phyloP scores from a whole-genome alignment of 2,797 vertebrate genomes.

The Pipistrellus pygmaeus region DNA sequence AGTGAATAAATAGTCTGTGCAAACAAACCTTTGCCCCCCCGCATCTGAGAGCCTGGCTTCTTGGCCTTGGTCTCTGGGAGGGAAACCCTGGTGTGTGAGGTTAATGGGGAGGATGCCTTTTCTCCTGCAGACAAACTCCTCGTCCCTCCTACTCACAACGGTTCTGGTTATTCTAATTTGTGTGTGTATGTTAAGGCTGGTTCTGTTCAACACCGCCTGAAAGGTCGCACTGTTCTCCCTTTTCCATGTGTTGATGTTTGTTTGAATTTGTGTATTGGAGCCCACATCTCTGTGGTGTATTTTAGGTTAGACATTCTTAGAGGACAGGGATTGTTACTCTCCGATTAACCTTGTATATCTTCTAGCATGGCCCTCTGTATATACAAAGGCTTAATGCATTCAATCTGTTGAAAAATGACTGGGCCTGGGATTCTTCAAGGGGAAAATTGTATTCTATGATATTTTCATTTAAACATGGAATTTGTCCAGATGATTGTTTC shows the following conservation, averaged over 20 bases:
- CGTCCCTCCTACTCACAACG: background rate
- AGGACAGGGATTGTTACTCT: constrained; percentile 73
- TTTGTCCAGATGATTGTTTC: constrained; percentile 67
- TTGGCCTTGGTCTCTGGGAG: background rate
- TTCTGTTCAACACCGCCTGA: constrained; percentile 59
- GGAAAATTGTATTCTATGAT: constrained; percentile 77
- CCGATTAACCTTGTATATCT: constrained; percentile 79
- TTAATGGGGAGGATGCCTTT: constrained; percentile 17
- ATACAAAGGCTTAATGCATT: constrained; percentile 82
- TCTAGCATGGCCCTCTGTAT: constrained; percentile 64
- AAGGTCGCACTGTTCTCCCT: constrained; percentile 45
- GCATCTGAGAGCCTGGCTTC: background rate
- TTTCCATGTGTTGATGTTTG: constrained; percentile 74
- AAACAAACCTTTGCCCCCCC: background rate
- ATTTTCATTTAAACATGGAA: constrained; percentile 78
- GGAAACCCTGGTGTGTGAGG: background rate
- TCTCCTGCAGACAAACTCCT: constrained; percentile 19
- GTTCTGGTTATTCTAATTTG: constrained; percentile 53
- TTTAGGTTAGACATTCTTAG: constrained; percentile 74
- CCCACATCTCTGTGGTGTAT: constrained; percentile 56
- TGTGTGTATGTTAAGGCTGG: constrained; percentile 61
- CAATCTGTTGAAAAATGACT: constrained; percentile 81
- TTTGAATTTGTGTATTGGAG: constrained; percentile 73
- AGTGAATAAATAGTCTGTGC: background rate
- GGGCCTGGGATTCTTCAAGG: constrained; percentile 80